Percentiles rank a stretch among this genome's conserved stretches.
phyloP scores from a whole-genome alignment of 2,888 invertebrate genomes.

The Bunonema sp. region DNA sequence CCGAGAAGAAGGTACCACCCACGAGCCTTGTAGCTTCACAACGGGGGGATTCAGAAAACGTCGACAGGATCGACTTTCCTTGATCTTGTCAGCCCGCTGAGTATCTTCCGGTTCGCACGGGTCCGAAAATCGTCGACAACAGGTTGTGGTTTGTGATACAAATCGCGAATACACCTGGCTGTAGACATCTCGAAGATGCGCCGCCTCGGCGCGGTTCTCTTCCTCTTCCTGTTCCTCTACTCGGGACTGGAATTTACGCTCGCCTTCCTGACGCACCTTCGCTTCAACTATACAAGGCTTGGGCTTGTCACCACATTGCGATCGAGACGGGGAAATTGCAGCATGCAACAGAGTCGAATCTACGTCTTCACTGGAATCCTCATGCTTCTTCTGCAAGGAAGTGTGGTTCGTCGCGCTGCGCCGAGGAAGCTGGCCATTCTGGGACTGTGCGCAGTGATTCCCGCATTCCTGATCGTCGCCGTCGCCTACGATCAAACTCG shows the following conservation, averaged over 20 bases:
- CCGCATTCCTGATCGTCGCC: slow-evolving; percentile 71
- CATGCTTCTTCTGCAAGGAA: slow-evolving; percentile 76
- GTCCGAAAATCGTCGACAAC: too few relatives aligned
- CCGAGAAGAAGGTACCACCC: too few relatives aligned
- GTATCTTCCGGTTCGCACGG: too few relatives aligned
- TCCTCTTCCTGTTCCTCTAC: slow-evolving; percentile 78
- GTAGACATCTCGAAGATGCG: slow-evolving; percentile 18
- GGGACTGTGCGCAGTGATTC: slow-evolving; percentile 50
- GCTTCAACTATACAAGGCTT: too few relatives aligned
- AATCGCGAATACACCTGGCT: too few relatives aligned
- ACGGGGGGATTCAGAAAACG: too few relatives aligned
- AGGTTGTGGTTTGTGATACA: too few relatives aligned
- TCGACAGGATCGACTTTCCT: too few relatives aligned
- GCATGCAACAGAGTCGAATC: slow-evolving; percentile 49
- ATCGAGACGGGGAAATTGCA: slow-evolving; percentile 41
- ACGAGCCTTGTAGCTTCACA: too few relatives aligned
- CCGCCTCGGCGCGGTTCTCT: slow-evolving; percentile 50
- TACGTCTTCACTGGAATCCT: slow-evolving; percentile 77
- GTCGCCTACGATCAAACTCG: slow-evolving; percentile 54
- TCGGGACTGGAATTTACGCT: slow-evolving; percentile 92
- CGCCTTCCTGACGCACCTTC: slow-evolving; percentile 82
- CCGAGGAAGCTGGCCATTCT: background rate
- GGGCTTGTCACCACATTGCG: too few relatives aligned
- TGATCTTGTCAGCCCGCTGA: too few relatives aligned
- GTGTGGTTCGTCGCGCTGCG: slow-evolving; percentile 55